phyloP scores from a whole-genome alignment of 2,113 vertebrate genomes.

The Raja brachyura region DNA sequence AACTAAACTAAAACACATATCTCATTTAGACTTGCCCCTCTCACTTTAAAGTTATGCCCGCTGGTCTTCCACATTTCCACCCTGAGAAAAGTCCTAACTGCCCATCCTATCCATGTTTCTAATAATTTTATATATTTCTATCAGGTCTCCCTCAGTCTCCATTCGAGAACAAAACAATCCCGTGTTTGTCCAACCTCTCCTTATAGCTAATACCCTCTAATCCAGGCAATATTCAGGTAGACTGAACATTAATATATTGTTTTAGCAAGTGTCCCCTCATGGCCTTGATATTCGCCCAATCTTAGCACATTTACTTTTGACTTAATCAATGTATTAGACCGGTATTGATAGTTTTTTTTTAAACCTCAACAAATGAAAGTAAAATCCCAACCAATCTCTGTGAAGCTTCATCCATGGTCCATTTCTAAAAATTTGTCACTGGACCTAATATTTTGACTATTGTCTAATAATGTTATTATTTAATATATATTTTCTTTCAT shows the following conservation, averaged over 20 bases:
- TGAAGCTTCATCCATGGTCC: not conserved
- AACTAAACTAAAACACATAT: too few relatives aligned
- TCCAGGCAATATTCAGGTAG: too few relatives aligned
- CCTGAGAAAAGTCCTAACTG: too few relatives aligned
- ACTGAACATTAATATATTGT: not conserved
- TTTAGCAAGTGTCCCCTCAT: not conserved
- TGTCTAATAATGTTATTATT: not conserved
- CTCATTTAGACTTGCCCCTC: too few relatives aligned
- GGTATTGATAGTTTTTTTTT: not conserved
- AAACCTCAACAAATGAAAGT: not conserved
- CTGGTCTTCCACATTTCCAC: too few relatives aligned
- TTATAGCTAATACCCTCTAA: too few relatives aligned
- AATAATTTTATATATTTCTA: too few relatives aligned
- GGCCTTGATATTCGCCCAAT: not conserved
- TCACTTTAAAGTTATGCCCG: too few relatives aligned
- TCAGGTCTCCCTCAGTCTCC: too few relatives aligned
- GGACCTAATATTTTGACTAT: not conserved
- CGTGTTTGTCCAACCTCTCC: too few relatives aligned
- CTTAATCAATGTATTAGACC: not conserved
- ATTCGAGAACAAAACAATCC: too few relatives aligned
- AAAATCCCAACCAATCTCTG: not conserved
- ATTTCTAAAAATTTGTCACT: not conserved
- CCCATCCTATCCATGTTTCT: too few relatives aligned
- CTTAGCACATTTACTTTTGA: not conserved
- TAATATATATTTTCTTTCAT: not conserved